Evolutionary conservation across 2,797 vertebrate genomes (phyloP).

Genomic region (Gymnocypris eckloni): DNA sequence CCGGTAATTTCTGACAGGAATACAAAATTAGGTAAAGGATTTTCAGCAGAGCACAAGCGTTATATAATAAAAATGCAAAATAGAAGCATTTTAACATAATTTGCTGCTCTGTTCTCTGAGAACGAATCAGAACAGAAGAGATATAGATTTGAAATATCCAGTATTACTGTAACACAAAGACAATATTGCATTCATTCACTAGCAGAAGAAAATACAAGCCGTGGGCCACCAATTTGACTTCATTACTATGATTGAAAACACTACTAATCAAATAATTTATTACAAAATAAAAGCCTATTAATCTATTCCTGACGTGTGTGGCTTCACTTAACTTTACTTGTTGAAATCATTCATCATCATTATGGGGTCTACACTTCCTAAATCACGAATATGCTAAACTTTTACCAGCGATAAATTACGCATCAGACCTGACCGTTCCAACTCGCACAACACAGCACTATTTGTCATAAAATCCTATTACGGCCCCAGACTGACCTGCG

Average conservation of each 20-base stretch:
- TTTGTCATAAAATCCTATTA: background rate
- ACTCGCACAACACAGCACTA: constrained; percentile 13
- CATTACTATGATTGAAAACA: constrained; percentile 19
- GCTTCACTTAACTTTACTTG: constrained; percentile 41
- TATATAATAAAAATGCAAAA: background rate
- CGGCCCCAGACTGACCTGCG: constrained; percentile 74
- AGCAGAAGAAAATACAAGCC: background rate
- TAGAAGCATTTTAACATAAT: background rate
- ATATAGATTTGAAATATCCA: background rate
- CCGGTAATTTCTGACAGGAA: background rate
- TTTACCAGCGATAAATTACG: constrained; percentile 28
- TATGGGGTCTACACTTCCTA: constrained; percentile 10
- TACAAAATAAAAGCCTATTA: constrained; percentile 37
- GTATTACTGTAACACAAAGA: background rate
- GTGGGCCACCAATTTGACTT: constrained; percentile 14
- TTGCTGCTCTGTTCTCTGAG: background rate
- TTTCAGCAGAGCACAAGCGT: background rate
- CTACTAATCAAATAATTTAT: constrained; percentile 25
- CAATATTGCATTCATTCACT: background rate
- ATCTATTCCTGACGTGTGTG: constrained; percentile 34
- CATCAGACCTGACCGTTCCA: constrained; percentile 11
- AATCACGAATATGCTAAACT: constrained; percentile 33
- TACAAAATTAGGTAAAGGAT: background rate
- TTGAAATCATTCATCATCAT: constrained; percentile 48
- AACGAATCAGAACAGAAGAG: background rate